phyloP scores from a whole-genome alignment of 2,113 vertebrate genomes.

The Orthochromis indermauri region DNA sequence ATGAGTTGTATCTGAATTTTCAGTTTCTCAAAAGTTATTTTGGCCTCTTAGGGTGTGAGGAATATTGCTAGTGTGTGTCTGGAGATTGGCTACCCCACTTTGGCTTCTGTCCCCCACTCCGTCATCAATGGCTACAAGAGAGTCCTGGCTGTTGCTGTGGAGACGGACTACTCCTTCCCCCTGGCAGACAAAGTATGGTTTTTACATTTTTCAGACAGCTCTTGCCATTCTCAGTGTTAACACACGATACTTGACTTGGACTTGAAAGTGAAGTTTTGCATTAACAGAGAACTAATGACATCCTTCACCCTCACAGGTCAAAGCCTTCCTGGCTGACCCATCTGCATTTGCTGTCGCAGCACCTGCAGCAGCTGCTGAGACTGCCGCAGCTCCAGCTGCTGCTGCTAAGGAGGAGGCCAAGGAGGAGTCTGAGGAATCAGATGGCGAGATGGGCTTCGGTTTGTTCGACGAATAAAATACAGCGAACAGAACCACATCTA shows the following conservation, averaged over 20 bases:
- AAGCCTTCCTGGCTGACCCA: slow-evolving; percentile 93
- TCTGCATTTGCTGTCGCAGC: slow-evolving; percentile 80
- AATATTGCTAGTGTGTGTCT: slow-evolving; percentile 94
- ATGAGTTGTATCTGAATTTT: background rate
- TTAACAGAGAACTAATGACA: background rate
- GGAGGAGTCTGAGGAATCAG: slow-evolving; percentile 92
- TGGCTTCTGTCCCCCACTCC: slow-evolving; percentile 92
- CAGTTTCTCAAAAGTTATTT: background rate
- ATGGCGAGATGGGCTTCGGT: slow-evolving; percentile 95
- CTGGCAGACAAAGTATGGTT: slow-evolving; percentile 91
- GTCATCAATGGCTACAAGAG: slow-evolving; percentile 94
- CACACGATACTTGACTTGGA: background rate
- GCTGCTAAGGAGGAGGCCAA: slow-evolving; percentile 74
- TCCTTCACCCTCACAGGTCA: slow-evolving; percentile 66
- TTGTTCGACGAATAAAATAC: slow-evolving; percentile 80
- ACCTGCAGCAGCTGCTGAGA: slow-evolving; percentile 63
- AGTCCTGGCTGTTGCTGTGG: slow-evolving; percentile 89
- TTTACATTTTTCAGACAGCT: background rate
- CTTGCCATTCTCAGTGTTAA: background rate
- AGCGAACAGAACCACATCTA: background rate
- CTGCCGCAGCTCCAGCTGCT: slow-evolving; percentile 72
- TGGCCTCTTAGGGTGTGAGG: slow-evolving; percentile 80
- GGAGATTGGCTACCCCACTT: slow-evolving; percentile 95
- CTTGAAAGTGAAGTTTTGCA: background rate
- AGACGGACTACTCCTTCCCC: slow-evolving; percentile 92